Evolutionary conservation across 2,888 invertebrate genomes (phyloP), one percentile per base, ranked within the genome.

Genomic region (Cerastis leucographa): DNA sequence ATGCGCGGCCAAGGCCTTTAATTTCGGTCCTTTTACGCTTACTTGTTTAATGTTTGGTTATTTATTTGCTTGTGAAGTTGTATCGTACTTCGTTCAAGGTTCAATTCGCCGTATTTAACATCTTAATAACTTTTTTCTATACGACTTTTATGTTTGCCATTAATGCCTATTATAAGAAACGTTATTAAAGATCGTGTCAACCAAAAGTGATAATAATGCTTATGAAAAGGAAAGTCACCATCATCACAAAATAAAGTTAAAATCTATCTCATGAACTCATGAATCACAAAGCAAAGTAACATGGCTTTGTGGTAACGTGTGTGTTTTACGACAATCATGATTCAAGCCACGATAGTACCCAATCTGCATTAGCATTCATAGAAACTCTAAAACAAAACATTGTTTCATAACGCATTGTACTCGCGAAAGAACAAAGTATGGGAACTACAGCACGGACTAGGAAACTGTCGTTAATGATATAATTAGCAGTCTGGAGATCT

Each of bases 401-500:
- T 81, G 84, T 87, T 81, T 85, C 79, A 78, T 84, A 88, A 86
- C 67, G 49, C 77, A 78, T 78, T 80, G 76, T 81, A 66, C 40
- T 78, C 67, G 61, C 64, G 14, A 69, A 42, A 77, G 74, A 84
- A 85, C 84, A 85, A 84, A 83, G 81, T 83, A 84, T 84, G 80
- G 68, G 83, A 89, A 87, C 78, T 81, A 80, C 69, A 19, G 78
- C 80, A 84, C 86, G 86, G 76, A 92, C 86, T 90, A 93, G 93
- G 93, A 93, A 92, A 91, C 87, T 87, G 75, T 77, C 76, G 74
- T 80, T 91, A 90, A 92, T 93, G 78, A 89, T 83, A 87, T 87
- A 89, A 92, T 93, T 90, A 92, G 56, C 72, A 89, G 81, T 84
- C 84, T 49, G 74, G 66, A 79, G 81, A 86, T 88, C 85, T 87